Evolutionary conservation across 2,888 invertebrate species (phyloP).

Genomic region (Parasteatoda lunata): DNA sequence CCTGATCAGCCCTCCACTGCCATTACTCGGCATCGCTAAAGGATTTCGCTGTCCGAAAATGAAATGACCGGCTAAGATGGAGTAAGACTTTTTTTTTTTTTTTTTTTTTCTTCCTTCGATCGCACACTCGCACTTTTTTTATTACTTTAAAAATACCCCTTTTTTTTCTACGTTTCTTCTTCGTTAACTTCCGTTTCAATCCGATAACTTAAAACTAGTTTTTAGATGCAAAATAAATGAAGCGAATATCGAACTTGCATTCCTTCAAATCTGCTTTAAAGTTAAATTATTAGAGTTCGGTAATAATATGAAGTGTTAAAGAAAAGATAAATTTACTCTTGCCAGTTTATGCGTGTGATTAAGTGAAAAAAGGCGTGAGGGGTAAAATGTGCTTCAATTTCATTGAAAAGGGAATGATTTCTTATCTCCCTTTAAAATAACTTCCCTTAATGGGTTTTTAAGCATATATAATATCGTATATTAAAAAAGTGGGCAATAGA

Average conservation of each 20-base stretch:
- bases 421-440: too few species aligned
- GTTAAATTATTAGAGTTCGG: too few species aligned
- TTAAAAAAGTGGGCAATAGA: too few species aligned
- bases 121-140: constrained; percentile 52
- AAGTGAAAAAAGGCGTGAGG: too few species aligned
- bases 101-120: constrained; percentile 23
- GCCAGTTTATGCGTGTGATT: too few species aligned
- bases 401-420: too few species aligned
- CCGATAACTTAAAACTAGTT: constrained; percentile 59
- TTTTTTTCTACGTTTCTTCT: constrained; percentile 9
- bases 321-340: too few species aligned
- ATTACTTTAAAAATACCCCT: constrained; percentile 58
- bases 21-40: constrained; percentile 50
- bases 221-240: constrained; percentile 63
- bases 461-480: too few species aligned
- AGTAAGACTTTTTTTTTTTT: constrained; percentile 31
- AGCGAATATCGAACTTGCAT: constrained; percentile 45
- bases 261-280: too few species aligned
- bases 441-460: too few species aligned
- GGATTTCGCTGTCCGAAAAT: constrained; percentile 67
- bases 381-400: too few species aligned
- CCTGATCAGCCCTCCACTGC: constrained; percentile 4
- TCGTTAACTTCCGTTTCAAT: constrained; percentile 35
- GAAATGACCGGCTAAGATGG: constrained; percentile 54
- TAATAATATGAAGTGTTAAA: too few species aligned